Evolutionary conservation across 2,113 vertebrate genomes (phyloP).

Genomic region (Electrona antarctica): DNA sequence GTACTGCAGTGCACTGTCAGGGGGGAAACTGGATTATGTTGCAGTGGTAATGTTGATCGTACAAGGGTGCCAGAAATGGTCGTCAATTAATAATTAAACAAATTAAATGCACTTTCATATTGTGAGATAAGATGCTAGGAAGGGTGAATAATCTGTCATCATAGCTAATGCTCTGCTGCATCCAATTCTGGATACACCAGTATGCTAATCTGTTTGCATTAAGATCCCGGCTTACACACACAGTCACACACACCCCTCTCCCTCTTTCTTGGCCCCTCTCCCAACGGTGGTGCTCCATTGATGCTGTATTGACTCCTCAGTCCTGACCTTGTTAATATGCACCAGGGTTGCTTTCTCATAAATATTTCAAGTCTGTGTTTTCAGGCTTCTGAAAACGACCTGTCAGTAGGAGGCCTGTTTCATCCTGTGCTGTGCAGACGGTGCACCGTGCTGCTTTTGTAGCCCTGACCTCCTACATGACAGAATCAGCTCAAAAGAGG

Average conservation of each 20-base stretch:
- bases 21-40: constrained; percentile 38
- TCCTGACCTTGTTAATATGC: constrained; percentile 76
- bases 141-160: constrained; percentile 34
- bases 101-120: constrained; percentile 19
- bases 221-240: constrained; percentile 8
- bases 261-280: constrained; percentile 31
- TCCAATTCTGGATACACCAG: constrained; percentile 49
- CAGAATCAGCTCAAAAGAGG: constrained; percentile 49
- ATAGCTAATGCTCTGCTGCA: constrained; percentile 28
- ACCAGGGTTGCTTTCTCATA: constrained; percentile 72
- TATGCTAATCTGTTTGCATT: constrained; percentile 60
- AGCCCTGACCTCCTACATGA: constrained; percentile 69
- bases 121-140: constrained; percentile 44
- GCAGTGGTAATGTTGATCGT: constrained; percentile 46
- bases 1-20: neutral
- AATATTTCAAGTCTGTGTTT: constrained; percentile 77
- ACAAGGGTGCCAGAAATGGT: constrained; percentile 43
- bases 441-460: constrained; percentile 57
- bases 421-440: constrained; percentile 41
- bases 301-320: constrained; percentile 56
- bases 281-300: constrained; percentile 44
- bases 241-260: constrained; percentile 22
- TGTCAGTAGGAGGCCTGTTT: constrained; percentile 70
- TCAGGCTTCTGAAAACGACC: constrained; percentile 74
- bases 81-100: constrained; percentile 1